Conservation (phyloP, 2,113 vertebrate species). For the Percopsis transmontana region DNA sequence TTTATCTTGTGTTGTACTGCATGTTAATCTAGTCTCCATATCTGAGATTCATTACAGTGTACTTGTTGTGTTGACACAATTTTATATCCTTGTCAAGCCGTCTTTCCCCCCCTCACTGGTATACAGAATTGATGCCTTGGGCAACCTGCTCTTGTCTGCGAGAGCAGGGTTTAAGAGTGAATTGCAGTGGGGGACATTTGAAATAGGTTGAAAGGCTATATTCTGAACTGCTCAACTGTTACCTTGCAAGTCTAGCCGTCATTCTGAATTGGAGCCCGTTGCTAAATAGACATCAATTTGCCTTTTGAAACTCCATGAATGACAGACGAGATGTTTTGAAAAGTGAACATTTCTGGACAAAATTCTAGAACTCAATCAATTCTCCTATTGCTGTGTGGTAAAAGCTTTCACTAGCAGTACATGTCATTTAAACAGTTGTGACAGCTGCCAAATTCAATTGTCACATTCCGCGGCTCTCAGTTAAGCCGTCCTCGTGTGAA, state of each 20-base stretch:
- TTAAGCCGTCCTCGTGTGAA: slow-evolving; percentile 39
- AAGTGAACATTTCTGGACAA: neutral
- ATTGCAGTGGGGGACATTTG: too few relatives aligned
- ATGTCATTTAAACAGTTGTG: neutral
- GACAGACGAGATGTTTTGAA: neutral
- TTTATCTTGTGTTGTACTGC: too few relatives aligned
- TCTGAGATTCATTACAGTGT: too few relatives aligned
- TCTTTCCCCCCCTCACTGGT: too few relatives aligned
- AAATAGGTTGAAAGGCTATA: too few relatives aligned
- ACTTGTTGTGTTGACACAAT: too few relatives aligned
- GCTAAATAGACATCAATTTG: neutral
- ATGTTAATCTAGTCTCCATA: too few relatives aligned
- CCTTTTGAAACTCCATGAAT: neutral
- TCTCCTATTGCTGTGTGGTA: neutral
- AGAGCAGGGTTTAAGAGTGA: too few relatives aligned
- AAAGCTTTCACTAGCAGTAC: neutral
- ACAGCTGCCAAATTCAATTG: neutral
- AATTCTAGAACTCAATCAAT: neutral
- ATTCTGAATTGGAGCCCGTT: neutral
- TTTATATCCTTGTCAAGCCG: too few relatives aligned
- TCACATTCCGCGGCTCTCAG: neutral
- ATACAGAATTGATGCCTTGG: too few relatives aligned
- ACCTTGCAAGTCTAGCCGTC: neutral
- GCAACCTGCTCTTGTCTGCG: too few relatives aligned
- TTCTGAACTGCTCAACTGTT: too few relatives aligned